Percentiles rank a stretch among this genome's conserved stretches.
These are phyloP conservation scores for Leptodactylus fuscus DNA, from an alignment of 2,113 vertebrate species.

Conservation along the genomic window DNA sequence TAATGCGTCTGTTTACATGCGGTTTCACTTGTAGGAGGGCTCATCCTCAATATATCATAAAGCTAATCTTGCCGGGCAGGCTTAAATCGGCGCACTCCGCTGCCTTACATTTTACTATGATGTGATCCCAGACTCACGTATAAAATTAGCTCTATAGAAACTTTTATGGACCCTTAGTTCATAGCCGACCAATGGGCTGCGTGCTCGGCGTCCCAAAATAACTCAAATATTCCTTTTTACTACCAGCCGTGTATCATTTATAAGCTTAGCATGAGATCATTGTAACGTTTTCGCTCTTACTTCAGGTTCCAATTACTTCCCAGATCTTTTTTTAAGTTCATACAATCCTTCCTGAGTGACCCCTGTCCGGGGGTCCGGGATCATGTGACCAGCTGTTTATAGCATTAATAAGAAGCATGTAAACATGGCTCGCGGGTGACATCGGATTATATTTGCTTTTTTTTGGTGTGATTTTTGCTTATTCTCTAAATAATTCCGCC, in stretches of 20 bases:
- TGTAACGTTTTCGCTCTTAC: constrained; percentile 73
- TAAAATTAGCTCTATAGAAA: constrained; percentile 47
- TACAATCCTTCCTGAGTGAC: constrained; percentile 69
- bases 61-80: background rate
- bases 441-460: background rate
- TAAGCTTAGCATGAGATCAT: constrained; percentile 80
- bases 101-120: constrained; percentile 44
- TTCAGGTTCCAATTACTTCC: constrained; percentile 76
- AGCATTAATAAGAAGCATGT: constrained; percentile 26
- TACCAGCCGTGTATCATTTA: constrained; percentile 72
- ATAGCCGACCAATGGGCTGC: constrained; percentile 36
- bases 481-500: background rate
- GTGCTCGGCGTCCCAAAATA: constrained; percentile 74
- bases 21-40: background rate
- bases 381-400: constrained; percentile 71
- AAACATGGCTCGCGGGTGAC: background rate
- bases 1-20: background rate
- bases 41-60: background rate
- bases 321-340: constrained; percentile 73
- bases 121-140: constrained; percentile 46
- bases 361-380: constrained; percentile 61
- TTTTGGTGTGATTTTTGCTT: background rate
- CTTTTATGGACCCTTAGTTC: constrained; percentile 55
- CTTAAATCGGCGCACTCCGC: constrained; percentile 3
- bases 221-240: constrained; percentile 75